phyloP scores from a whole-genome alignment of 2,113 vertebrate genomes.

The Oryzias curvinotus region DNA sequence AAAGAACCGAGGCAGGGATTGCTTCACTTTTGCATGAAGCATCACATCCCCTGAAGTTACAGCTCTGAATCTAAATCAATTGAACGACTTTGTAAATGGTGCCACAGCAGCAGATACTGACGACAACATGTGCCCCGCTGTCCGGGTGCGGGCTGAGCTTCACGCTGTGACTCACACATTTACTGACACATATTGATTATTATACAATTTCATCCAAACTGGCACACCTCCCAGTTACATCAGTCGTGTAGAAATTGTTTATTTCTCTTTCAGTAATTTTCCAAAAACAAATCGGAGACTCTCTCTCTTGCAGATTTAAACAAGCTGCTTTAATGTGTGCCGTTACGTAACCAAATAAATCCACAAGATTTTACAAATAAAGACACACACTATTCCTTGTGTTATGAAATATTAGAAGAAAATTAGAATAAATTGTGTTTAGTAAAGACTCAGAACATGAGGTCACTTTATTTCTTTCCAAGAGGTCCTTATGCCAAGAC shows the following conservation, averaged over 20 bases:
- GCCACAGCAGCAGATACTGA: conserved; percentile 8
- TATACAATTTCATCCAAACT: conserved; percentile 22
- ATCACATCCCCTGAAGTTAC: no score
- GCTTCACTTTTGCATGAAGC: no score
- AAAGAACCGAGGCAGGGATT: no score
- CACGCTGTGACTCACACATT: conserved; percentile 17
- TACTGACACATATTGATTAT: conserved; percentile 27
- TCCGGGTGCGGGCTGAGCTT: background rate
- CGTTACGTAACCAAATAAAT: conserved; percentile 9
- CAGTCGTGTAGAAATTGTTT: conserved; percentile 3
- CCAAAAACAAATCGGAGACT: background rate
- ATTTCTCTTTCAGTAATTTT: background rate
- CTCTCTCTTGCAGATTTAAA: background rate
- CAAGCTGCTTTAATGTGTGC: background rate
- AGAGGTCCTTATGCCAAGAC: conserved; percentile 61
- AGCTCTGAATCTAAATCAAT: background rate
- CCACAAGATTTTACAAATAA: background rate
- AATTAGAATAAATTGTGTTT: conserved; percentile 2
- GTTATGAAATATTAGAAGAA: conserved; percentile 4
- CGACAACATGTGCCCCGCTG: conserved; percentile 2
- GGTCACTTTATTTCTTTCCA: conserved; percentile 37
- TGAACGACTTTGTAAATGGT: background rate
- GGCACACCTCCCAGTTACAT: conserved; percentile 11
- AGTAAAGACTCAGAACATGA: conserved; percentile 32
- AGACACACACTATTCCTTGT: background rate